These are phyloP conservation scores for Micrastur ruficollis DNA, from an alignment of 2,797 vertebrate genomes.

Conservation along the genomic window DNA sequence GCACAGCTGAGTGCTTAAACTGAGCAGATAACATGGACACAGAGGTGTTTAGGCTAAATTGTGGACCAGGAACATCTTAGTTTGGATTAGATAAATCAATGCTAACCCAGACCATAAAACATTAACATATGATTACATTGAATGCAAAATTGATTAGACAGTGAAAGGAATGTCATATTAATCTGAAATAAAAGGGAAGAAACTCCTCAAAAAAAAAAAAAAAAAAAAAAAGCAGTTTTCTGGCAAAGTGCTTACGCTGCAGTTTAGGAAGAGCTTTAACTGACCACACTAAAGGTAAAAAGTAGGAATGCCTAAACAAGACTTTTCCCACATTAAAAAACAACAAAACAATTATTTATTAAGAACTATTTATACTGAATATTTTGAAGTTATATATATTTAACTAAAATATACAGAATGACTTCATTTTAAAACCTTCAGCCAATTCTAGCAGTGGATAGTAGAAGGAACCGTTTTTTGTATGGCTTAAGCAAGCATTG, in stretches of 20 bases:
- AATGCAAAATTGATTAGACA: neutral
- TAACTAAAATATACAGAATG: neutral
- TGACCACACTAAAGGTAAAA: neutral
- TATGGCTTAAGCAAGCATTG: rapidly evolving
- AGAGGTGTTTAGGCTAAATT: neutral
- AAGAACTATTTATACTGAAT: neutral
- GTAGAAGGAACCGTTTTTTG: neutral
- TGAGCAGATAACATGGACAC: neutral
- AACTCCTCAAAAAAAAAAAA: neutral
- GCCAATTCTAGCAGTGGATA: neutral
- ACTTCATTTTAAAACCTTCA: neutral
- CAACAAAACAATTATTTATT: neutral
- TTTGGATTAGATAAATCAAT: neutral
- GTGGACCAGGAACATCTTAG: neutral
- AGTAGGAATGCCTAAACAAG: neutral
- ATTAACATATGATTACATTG: rapidly evolving
- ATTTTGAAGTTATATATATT: neutral
- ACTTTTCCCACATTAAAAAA: neutral
- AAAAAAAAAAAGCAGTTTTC: neutral
- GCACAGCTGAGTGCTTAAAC: neutral
- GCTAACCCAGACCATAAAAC: neutral
- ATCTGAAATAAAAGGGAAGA: neutral
- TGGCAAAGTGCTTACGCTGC: neutral
- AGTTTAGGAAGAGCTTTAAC: neutral
- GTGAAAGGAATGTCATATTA: neutral